phyloP scores from a whole-genome alignment of 2,797 vertebrate species.

The Synaphobranchus kaupii region DNA sequence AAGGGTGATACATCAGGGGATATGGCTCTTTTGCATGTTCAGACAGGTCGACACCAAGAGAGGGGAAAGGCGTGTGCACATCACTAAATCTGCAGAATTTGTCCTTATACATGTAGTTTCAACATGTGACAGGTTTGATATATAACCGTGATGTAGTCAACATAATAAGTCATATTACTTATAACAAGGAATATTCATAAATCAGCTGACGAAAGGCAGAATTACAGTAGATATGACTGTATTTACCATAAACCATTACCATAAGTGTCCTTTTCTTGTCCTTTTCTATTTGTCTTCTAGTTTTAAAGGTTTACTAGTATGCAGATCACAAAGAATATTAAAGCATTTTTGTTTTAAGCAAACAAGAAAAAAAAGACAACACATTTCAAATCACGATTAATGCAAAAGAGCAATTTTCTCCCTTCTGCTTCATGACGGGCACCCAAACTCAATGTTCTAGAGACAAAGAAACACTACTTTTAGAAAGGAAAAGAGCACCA shows the following conservation, averaged over 20 bases:
- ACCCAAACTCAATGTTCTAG: not conserved
- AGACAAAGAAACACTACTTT: not conserved
- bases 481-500: not conserved
- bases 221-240: not conserved
- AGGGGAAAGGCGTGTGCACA: not conserved
- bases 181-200: not conserved
- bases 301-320: not conserved
- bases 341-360: not conserved
- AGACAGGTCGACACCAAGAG: not conserved
- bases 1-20: not conserved
- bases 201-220: not conserved
- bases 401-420: not conserved
- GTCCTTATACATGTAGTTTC: slow-evolving; percentile 5
- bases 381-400: too few species aligned
- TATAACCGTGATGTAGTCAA: not conserved
- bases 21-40: not conserved
- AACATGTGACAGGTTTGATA: not conserved
- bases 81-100: not conserved
- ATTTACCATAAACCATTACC: not conserved
- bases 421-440: not conserved
- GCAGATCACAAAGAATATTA: not conserved
- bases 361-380: not conserved
- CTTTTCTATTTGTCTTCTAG: not conserved
- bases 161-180: slow-evolving; percentile 4
- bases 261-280: not conserved